These are phyloP conservation scores for Lagopus leucura DNA, from an alignment of 2,113 vertebrate genomes.

Conservation along the genomic window DNA sequence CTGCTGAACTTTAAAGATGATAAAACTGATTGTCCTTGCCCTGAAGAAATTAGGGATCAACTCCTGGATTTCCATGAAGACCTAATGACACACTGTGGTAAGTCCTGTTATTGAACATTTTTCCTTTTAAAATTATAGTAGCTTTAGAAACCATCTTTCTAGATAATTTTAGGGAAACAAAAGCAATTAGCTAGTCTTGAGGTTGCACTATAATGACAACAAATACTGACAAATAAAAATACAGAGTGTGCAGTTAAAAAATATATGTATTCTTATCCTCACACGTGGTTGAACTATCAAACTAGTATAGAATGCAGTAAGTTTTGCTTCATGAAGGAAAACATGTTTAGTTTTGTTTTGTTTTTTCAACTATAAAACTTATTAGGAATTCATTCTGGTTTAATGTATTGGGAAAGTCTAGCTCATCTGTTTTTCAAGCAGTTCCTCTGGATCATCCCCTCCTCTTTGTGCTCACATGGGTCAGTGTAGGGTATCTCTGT, in stretches of 20 bases:
- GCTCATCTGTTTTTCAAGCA: background rate
- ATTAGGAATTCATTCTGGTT: background rate
- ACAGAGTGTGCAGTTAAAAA: background rate
- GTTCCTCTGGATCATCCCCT: background rate
- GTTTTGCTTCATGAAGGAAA: background rate
- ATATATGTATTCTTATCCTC: background rate
- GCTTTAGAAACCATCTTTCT: background rate
- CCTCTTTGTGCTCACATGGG: background rate
- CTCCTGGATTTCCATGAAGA: conserved; percentile 95
- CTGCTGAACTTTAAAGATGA: conserved; percentile 95
- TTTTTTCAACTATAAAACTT: background rate
- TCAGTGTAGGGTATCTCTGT: background rate
- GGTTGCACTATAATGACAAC: background rate
- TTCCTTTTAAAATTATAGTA: background rate
- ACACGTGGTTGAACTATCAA: background rate
- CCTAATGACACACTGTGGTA: conserved; percentile 96
- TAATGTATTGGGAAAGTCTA: background rate
- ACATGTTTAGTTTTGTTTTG: background rate
- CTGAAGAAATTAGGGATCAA: conserved; percentile 89
- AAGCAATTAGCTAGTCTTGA: background rate
- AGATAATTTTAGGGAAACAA: background rate
- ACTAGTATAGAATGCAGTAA: background rate
- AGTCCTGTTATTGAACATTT: background rate
- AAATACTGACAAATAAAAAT: background rate
- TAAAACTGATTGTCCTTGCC: conserved; percentile 93